phyloP scores from a whole-genome alignment of 2,797 vertebrate species.

The Manis pentadactyla region DNA sequence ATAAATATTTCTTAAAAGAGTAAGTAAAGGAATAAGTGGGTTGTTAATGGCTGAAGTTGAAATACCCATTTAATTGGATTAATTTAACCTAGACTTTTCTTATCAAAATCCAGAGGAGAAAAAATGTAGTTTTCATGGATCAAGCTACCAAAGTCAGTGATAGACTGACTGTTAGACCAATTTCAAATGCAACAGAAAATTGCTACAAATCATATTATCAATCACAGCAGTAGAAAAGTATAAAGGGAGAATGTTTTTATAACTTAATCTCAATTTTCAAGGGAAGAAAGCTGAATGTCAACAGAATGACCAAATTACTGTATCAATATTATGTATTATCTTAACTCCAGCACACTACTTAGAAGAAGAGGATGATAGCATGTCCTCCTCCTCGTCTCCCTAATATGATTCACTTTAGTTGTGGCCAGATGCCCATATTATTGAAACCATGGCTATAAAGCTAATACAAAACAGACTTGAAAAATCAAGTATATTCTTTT shows the following conservation, averaged over 20 bases:
- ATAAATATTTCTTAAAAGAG: neutral
- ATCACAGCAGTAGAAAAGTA: neutral
- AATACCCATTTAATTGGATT: neutral
- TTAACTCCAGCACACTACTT: neutral
- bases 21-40: neutral
- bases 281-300: constrained; percentile 21
- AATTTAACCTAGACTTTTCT: neutral
- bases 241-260: constrained; percentile 5
- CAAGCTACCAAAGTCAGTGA: neutral
- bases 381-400: neutral
- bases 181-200: neutral
- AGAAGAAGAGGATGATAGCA: neutral
- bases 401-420: neutral
- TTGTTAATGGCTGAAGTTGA: neutral
- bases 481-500: neutral
- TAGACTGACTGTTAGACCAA: neutral
- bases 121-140: neutral
- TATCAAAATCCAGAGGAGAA: neutral
- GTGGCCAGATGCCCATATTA: neutral
- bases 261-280: constrained; percentile 41
- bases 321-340: constrained; percentile 9
- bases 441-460: neutral
- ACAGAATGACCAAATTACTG: neutral
- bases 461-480: neutral
- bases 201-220: neutral